Conservation (phyloP, 1,140 invertebrate genomes). For the Catajapyx aquilonaris region DNA sequence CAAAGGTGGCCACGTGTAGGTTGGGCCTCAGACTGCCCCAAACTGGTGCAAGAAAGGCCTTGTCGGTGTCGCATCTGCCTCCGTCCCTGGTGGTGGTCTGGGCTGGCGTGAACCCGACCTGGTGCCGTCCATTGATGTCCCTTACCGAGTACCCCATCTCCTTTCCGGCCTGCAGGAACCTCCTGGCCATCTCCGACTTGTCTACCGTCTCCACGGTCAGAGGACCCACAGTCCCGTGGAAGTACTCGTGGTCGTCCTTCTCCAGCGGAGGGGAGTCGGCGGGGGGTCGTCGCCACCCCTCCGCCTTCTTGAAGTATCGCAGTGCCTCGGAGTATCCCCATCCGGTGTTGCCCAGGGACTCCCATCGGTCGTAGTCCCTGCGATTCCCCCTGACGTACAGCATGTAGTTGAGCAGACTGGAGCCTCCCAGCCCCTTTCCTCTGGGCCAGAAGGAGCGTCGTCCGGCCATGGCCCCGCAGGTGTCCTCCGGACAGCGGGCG, state of each 20-base stretch:
- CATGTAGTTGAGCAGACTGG: constrained; percentile 86
- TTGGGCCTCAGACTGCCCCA: not conserved
- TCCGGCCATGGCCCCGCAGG: too few species aligned
- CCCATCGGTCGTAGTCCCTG: too few species aligned
- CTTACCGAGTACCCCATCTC: not conserved
- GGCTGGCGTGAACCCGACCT: not conserved
- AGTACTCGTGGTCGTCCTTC: too few species aligned
- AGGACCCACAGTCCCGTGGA: too few species aligned
- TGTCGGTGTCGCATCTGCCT: not conserved
- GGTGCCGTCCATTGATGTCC: not conserved
- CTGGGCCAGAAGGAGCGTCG: constrained; percentile 62
- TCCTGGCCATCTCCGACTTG: too few species aligned
- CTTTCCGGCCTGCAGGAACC: not conserved
- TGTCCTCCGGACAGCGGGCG: too few species aligned
- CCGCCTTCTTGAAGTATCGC: too few species aligned
- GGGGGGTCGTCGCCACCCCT: too few species aligned
- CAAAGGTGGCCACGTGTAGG: not conserved
- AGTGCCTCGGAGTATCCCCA: too few species aligned
- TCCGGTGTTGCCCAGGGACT: too few species aligned
- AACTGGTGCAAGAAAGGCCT: not conserved
- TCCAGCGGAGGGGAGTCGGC: too few species aligned
- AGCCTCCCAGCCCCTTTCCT: constrained; percentile 71
- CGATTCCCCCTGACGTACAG: constrained; percentile 70
- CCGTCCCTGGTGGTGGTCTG: not conserved
- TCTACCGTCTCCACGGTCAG: too few species aligned